A percentile compares a stretch with the other conserved stretches of the same genome.
phyloP scores from a whole-genome alignment of 2,888 invertebrate genomes.

The Nemotelus pantherinus region DNA sequence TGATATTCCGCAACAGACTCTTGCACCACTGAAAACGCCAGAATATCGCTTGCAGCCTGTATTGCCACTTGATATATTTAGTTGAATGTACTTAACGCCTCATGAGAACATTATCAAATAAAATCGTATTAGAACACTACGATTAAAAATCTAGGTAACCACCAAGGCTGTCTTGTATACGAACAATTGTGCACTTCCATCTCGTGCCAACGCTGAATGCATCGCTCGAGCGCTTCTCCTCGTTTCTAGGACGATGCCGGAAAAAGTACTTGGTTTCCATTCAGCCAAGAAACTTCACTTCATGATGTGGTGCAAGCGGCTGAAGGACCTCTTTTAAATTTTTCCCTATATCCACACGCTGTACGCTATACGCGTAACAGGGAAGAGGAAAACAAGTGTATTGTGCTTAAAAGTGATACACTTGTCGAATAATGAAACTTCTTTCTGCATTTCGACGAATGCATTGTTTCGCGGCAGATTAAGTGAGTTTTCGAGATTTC shows the following conservation, averaged over 20 bases:
- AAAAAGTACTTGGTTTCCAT: constrained; percentile 37
- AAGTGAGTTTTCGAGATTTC: background rate
- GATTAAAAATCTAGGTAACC: background rate
- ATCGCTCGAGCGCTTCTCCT: constrained; percentile 8
- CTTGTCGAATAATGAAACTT: constrained; percentile 37
- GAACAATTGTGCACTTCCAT: background rate
- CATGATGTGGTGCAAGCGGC: constrained; percentile 33
- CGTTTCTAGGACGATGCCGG: constrained; percentile 32
- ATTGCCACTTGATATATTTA: constrained; percentile 38
- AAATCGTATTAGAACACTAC: constrained; percentile 32
- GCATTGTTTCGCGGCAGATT: constrained; percentile 11
- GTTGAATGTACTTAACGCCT: constrained; percentile 24
- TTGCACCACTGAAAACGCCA: constrained; percentile 10
- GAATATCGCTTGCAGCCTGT: constrained; percentile 13
- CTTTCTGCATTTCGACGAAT: constrained; percentile 2
- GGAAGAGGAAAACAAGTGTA: background rate
- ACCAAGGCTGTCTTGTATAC: background rate
- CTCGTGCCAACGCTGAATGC: background rate
- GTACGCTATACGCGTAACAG: background rate
- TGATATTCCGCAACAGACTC: background rate
- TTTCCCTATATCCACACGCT: constrained; percentile 30
- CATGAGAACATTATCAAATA: constrained; percentile 27
- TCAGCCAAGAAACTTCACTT: constrained; percentile 44
- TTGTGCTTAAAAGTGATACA: constrained; percentile 32
- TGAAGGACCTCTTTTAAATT: constrained; percentile 42